Conservation (phyloP, 2,888 invertebrate genomes). For the Hydroisotoma schaefferi region DNA sequence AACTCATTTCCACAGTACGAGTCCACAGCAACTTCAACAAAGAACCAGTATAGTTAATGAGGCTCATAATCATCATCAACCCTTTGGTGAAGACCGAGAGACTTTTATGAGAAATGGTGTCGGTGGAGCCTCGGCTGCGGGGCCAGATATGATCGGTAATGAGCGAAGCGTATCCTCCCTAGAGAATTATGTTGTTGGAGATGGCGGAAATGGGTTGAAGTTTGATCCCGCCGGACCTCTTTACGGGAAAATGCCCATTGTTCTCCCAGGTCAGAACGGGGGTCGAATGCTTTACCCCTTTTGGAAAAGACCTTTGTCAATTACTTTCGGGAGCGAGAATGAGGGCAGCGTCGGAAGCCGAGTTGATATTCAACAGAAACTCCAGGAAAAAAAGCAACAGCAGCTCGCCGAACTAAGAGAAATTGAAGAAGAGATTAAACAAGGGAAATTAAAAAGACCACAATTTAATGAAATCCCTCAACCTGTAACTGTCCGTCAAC, state of each 20-base stretch:
- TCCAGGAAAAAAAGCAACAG: constrained; percentile 83
- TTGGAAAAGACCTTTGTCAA: constrained; percentile 50
- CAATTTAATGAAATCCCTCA: constrained; percentile 50
- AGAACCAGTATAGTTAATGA: neutral
- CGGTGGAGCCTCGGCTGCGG: neutral
- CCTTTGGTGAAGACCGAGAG: neutral
- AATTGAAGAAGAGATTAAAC: constrained; percentile 81
- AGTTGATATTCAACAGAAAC: constrained; percentile 79
- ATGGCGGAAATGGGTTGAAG: neutral
- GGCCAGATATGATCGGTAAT: neutral
- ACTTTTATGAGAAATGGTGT: too few species aligned
- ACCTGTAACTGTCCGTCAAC: constrained; percentile 57
- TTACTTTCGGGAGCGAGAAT: constrained; percentile 64
- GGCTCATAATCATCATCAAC: neutral
- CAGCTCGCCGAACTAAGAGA: constrained; percentile 77
- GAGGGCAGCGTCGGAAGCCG: constrained; percentile 71
- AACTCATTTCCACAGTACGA: neutral
- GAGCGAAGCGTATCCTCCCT: neutral
- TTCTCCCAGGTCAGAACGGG: neutral
- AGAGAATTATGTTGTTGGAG: neutral
- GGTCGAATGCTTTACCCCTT: constrained; percentile 50
- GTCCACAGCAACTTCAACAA: neutral
- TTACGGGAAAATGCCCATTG: constrained; percentile 1
- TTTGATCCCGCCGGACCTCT: neutral
- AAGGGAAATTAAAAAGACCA: constrained; percentile 62